These are phyloP conservation scores for Griposia aprilina DNA, from an alignment of 2,888 invertebrate species.

Conservation along the genomic window DNA sequence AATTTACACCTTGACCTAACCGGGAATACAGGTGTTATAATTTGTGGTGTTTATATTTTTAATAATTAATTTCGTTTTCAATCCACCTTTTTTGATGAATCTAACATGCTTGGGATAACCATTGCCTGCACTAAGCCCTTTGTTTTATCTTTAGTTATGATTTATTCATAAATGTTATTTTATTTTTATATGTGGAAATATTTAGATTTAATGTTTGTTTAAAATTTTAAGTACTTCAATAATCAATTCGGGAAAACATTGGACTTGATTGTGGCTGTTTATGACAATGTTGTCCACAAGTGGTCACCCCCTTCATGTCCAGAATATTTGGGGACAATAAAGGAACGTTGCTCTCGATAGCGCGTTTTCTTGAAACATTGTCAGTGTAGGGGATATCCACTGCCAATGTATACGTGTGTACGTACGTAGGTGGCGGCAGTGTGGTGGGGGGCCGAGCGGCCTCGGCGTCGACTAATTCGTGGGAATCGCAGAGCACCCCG, in stretches of 20 bases:
- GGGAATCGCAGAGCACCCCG: constrained; percentile 87
- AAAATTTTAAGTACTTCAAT: constrained; percentile 11
- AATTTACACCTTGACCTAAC: not conserved
- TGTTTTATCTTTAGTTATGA: constrained; percentile 41
- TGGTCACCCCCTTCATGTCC: constrained; percentile 20
- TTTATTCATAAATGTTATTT: constrained; percentile 4
- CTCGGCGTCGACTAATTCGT: constrained; percentile 83
- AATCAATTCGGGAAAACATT: constrained; percentile 25
- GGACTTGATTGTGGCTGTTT: constrained; percentile 26
- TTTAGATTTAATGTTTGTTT: not conserved
- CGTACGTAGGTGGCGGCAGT: constrained; percentile 89
- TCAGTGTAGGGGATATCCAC: constrained; percentile 70
- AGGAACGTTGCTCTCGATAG: constrained; percentile 44
- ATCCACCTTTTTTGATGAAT: constrained; percentile 27
- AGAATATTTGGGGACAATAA: constrained; percentile 38
- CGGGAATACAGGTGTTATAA: constrained; percentile 2
- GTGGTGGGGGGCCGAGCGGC: constrained; percentile 84
- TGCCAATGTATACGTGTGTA: constrained; percentile 85
- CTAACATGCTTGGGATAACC: constrained; percentile 52
- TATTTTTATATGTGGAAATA: constrained; percentile 15
- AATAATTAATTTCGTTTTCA: constrained; percentile 11
- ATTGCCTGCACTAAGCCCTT: constrained; percentile 51
- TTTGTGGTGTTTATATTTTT: constrained; percentile 35
- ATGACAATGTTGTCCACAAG: constrained; percentile 31
- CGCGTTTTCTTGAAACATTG: constrained; percentile 62